Conservation (phyloP, 2,888 invertebrate genomes). For the Apamea epomidion region DNA sequence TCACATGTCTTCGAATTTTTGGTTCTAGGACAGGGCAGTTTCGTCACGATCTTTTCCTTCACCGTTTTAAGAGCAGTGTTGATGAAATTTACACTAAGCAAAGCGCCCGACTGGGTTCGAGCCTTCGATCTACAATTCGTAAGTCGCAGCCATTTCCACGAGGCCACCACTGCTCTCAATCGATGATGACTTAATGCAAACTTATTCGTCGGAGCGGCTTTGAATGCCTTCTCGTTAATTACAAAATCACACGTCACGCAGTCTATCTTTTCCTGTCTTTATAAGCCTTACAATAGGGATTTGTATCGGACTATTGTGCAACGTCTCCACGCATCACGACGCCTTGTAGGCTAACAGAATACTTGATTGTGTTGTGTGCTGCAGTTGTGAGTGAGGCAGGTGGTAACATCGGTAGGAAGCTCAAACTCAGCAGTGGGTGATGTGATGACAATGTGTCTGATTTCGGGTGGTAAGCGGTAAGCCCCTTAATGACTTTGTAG, state of each 20-base stretch:
- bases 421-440: background rate
- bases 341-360: slow-evolving; percentile 52
- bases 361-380: slow-evolving; percentile 34
- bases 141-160: background rate
- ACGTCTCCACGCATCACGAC: slow-evolving; percentile 25
- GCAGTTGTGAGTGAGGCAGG: background rate
- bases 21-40: background rate
- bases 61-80: background rate
- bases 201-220: background rate
- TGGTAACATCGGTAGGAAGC: background rate
- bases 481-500: too few relatives aligned
- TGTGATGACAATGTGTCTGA: too few relatives aligned
- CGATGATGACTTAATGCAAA: background rate
- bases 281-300: slow-evolving; percentile 51
- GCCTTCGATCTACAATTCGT: background rate
- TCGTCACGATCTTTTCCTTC: background rate
- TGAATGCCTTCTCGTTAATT: slow-evolving; percentile 21
- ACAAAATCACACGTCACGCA: slow-evolving; percentile 18
- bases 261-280: slow-evolving; percentile 50
- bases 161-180: background rate
- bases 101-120: too few relatives aligned
- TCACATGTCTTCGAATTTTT: background rate
- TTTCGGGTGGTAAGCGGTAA: too few relatives aligned
- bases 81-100: background rate
- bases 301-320: slow-evolving; percentile 49